These are phyloP conservation scores for Caenorhabditis briggsae DNA, from an alignment of 1,140 invertebrate genomes.

Conservation along the genomic window DNA sequence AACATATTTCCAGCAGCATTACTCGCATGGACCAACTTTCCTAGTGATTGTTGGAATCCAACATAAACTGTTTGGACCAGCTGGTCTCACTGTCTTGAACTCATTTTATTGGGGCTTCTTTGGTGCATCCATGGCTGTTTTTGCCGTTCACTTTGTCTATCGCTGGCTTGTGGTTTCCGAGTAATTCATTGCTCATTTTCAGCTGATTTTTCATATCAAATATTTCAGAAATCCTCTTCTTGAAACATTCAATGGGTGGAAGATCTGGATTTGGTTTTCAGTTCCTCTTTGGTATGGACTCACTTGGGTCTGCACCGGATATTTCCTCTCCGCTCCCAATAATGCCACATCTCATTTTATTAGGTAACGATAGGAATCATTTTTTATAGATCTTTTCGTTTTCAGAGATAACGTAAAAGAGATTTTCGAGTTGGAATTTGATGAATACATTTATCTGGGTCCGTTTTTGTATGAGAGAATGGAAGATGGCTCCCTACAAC, in stretches of 20 bases:
- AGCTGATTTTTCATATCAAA: background rate
- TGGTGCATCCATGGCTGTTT: constrained; percentile 14
- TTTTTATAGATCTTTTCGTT: background rate
- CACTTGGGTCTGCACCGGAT: constrained; percentile 2
- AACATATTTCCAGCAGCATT: constrained; percentile 4
- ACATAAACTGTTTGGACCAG: background rate
- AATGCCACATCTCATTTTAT: background rate
- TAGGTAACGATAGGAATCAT: background rate
- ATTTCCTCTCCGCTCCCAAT: constrained; percentile 7
- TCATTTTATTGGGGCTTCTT: background rate
- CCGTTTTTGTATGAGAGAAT: background rate
- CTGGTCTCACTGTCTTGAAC: background rate
- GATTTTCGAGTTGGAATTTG: constrained; percentile 17
- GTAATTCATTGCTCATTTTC: background rate
- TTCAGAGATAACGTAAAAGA: constrained; percentile 14
- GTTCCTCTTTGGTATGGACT: constrained; percentile 26
- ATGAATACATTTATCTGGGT: constrained; percentile 6
- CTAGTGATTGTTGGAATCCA: background rate
- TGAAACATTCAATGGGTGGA: background rate
- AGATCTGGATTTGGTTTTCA: constrained; percentile 9
- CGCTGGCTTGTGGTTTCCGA: constrained; percentile 8
- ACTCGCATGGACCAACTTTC: constrained; percentile 1
- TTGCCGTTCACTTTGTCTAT: constrained; percentile 15
- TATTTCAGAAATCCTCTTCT: background rate
- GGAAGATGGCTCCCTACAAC: background rate